Evolutionary conservation across 1,140 invertebrate species (phyloP), one percentile per base, ranked within the genome.

Genomic region (Hypothenemus hampei): DNA sequence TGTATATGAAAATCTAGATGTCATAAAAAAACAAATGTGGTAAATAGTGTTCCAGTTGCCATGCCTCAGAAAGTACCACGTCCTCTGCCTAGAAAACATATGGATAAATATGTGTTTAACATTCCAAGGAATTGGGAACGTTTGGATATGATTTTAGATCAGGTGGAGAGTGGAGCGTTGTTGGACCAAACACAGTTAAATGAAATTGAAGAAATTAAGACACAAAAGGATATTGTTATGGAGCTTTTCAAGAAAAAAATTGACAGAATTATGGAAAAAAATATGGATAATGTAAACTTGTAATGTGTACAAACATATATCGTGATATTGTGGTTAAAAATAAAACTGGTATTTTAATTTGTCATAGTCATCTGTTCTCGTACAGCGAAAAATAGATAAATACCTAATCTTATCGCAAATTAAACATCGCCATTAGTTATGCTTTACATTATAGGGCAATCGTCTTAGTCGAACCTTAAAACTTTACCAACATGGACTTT

Each of bases 341-440:
- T n/a, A n/a, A n/a, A n/a, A n/a, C n/a, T n/a, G n/a, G n/a, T n/a
- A n/a, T n/a, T n/a, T n/a, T n/a, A n/a, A n/a, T n/a, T n/a, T n/a
- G n/a, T n/a, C n/a, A n/a, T n/a, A n/a, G n/a, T n/a, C n/a, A n/a
- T n/a, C 26, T 13, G 26, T 11, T 3, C 10, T 11, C 26, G 26
- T 13, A 31, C 13, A 31, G 13, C 8, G 8, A 31, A 31, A 11
- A 13, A 31, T 31, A 31, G 13, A 31, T 13, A 44, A 20, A 24
- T 48, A 5, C n/a, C 15, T 37, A 45, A 53, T 53, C 51, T 53
- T 53, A 53, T 53, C 51, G 24, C 18, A 35, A 45, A 53, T 16
- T 44, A 53, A 53, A 53, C 41, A 53, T 7, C n/a, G 24, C 16
- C n/a, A 37, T 37, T n/a, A n/a, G n/a, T n/a, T 15, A 37, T 13